Evolutionary conservation across 2,797 vertebrate species (phyloP).

Genomic region (Cossypha dichroa): DNA sequence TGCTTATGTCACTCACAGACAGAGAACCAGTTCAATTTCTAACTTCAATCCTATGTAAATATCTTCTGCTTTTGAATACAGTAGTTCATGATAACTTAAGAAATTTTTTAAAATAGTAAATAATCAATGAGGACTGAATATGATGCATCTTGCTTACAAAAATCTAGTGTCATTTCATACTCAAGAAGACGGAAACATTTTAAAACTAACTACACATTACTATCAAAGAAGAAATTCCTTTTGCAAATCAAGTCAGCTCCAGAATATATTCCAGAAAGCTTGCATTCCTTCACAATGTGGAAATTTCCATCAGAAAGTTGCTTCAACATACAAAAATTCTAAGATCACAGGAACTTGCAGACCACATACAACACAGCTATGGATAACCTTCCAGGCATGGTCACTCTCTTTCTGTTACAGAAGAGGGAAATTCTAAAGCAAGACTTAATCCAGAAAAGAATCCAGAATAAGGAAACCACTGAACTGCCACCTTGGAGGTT

Average conservation of each 20-base stretch:
- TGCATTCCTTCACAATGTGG: not conserved
- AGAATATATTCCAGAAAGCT: not conserved
- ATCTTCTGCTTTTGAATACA: not conserved
- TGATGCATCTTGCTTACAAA: fast-evolving
- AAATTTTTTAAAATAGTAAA: not conserved
- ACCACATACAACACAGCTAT: not conserved
- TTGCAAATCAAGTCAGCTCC: not conserved
- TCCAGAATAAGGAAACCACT: not conserved
- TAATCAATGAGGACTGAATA: not conserved
- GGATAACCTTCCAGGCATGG: not conserved
- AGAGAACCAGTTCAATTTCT: not conserved
- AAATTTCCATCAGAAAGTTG: not conserved
- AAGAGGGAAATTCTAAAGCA: not conserved
- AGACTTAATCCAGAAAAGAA: not conserved
- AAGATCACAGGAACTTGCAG: not conserved
- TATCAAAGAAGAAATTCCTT: not conserved
- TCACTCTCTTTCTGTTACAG: not conserved
- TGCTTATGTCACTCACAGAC: not conserved
- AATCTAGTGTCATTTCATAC: not conserved
- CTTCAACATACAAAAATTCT: not conserved
- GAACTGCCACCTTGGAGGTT: not conserved
- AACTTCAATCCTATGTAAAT: not conserved
- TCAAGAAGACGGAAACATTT: not conserved
- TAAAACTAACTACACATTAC: not conserved
- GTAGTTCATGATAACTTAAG: not conserved